These are phyloP conservation scores for Nipponacmea schrenckii DNA, from an alignment of 2,888 invertebrate species.

Conservation along the genomic window DNA sequence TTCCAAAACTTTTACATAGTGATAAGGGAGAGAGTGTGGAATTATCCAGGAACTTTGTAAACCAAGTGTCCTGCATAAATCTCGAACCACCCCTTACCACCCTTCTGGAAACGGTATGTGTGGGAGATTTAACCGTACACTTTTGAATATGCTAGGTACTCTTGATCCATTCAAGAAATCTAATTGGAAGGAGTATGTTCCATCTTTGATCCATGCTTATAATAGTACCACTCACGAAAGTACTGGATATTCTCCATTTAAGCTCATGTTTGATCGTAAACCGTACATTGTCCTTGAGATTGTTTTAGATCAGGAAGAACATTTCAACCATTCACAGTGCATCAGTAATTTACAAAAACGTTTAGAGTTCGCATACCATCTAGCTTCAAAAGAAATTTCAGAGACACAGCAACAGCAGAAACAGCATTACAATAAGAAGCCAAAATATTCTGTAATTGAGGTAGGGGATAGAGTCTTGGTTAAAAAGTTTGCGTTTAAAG, in stretches of 20 bases:
- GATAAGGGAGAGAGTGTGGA: constrained; percentile 28
- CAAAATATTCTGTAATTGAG: constrained; percentile 7
- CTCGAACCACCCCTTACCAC: constrained; percentile 31
- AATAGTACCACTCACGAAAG: constrained; percentile 25
- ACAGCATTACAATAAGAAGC: constrained; percentile 10
- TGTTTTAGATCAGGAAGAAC: constrained; percentile 12
- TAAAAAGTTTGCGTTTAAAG: neutral
- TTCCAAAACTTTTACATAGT: constrained; percentile 26
- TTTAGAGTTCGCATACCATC: neutral
- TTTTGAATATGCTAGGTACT: constrained; percentile 26
- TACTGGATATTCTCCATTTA: constrained; percentile 29
- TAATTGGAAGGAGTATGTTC: constrained; percentile 29
- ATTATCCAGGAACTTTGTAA: constrained; percentile 27
- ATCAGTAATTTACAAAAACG: neutral
- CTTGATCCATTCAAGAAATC: constrained; percentile 22
- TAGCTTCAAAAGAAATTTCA: neutral
- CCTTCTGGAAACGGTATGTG: constrained; percentile 32
- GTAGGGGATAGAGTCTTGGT: constrained; percentile 16
- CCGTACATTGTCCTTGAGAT: constrained; percentile 29
- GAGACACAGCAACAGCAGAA: constrained; percentile 10
- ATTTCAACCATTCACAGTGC: neutral
- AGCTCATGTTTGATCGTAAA: constrained; percentile 27
- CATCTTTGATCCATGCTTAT: constrained; percentile 22
- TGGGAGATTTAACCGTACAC: constrained; percentile 28
- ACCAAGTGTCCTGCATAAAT: constrained; percentile 23